phyloP scores from a whole-genome alignment of 2,113 vertebrate genomes.

The Myanophis thanlyinensis region DNA sequence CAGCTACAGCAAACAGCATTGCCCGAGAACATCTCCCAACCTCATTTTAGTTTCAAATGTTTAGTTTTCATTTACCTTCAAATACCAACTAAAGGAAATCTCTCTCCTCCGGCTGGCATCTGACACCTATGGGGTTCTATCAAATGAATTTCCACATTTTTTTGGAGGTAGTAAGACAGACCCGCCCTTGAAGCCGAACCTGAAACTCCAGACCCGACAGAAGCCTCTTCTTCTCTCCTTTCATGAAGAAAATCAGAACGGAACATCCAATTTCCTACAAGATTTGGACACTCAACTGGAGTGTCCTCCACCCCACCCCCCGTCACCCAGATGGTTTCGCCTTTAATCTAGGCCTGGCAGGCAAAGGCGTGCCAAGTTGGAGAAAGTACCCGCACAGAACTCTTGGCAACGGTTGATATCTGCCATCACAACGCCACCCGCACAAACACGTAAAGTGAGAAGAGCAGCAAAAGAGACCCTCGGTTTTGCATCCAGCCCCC shows the following conservation, averaged over 20 bases:
- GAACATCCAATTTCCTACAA: neutral
- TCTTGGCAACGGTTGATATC: neutral
- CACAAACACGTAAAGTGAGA: neutral
- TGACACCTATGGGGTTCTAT: neutral
- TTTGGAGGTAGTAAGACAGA: neutral
- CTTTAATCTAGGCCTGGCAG: neutral
- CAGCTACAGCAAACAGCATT: neutral
- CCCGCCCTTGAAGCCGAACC: no score
- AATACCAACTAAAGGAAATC: no score
- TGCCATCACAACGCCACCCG: neutral
- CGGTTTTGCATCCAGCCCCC: neutral
- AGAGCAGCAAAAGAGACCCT: neutral
- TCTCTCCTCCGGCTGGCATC: neutral
- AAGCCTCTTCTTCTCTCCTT: neutral
- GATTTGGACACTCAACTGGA: neutral
- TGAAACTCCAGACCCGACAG: neutral
- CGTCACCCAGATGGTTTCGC: neutral
- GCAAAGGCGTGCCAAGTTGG: neutral
- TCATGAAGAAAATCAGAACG: no score
- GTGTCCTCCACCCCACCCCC: accelerated
- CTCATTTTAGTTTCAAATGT: no score
- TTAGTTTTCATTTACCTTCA: no score
- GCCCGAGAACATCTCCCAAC: neutral
- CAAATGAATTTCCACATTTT: neutral
- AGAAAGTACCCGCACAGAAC: neutral